Conservation (phyloP, 2,797 vertebrate species). For the Carduelis carduelis region DNA sequence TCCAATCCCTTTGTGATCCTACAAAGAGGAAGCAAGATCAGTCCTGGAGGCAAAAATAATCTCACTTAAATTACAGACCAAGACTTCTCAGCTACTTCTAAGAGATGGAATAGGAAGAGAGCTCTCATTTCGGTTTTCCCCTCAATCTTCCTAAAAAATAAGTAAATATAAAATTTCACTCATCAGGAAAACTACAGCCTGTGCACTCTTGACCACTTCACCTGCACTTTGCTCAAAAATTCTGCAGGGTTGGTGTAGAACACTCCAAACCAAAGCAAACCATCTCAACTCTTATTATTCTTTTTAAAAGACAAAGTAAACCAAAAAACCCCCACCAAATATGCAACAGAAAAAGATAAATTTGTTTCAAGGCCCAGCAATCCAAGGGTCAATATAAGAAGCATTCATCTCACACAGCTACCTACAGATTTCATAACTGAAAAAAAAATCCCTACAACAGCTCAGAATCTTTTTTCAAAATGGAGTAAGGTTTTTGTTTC, state of each 20-base stretch:
- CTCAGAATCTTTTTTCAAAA: background rate
- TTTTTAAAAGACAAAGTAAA: background rate
- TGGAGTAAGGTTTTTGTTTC: background rate
- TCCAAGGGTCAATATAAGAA: background rate
- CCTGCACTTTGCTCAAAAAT: background rate
- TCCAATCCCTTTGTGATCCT: background rate
- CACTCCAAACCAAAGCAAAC: background rate
- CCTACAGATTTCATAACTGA: background rate
- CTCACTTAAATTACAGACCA: background rate
- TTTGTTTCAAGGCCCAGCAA: background rate
- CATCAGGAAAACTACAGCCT: background rate
- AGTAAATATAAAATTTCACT: background rate
- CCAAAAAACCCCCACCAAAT: rapidly evolving
- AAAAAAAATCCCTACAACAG: background rate
- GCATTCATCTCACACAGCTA: background rate
- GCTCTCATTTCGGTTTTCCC: background rate
- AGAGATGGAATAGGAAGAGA: background rate
- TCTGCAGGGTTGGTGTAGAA: background rate
- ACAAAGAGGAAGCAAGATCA: background rate
- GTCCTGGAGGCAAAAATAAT: background rate
- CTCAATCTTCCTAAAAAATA: background rate
- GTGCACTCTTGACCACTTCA: background rate
- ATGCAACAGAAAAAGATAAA: background rate
- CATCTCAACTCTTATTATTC: background rate
- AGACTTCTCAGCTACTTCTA: background rate